phyloP scores from a whole-genome alignment of 2,888 invertebrate species.

The Scaeva pyrastri region DNA sequence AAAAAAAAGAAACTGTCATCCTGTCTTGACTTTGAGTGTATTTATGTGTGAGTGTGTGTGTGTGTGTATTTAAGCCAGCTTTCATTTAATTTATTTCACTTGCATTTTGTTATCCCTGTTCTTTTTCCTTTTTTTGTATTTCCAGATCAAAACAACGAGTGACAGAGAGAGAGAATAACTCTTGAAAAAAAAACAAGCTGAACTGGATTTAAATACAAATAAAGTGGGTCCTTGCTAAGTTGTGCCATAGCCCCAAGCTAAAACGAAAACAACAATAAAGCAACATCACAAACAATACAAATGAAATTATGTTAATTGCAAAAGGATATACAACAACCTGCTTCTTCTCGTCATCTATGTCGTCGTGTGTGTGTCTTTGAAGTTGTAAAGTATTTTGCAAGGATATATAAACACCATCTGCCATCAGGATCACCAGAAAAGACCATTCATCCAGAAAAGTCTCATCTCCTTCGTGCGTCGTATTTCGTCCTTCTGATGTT shows the following conservation, averaged over 20 bases:
- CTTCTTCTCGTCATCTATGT: no score
- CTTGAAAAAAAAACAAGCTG: constrained; percentile 26
- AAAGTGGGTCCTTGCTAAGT: constrained; percentile 45
- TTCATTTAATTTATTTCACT: constrained; percentile 58
- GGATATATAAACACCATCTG: constrained; percentile 14
- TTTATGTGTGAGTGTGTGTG: not conserved
- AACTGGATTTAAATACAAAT: constrained; percentile 41
- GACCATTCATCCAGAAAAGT: constrained; percentile 28
- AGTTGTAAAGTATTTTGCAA: constrained; percentile 35
- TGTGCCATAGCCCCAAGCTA: constrained; percentile 21
- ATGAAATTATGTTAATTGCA: constrained; percentile 69
- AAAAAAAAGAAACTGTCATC: constrained; percentile 38
- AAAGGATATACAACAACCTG: constrained; percentile 27
- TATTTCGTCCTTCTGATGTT: not conserved
- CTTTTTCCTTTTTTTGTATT: constrained; percentile 18
- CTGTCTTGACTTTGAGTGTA: constrained; percentile 4
- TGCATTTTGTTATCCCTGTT: not conserved
- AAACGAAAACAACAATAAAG: constrained; percentile 25
- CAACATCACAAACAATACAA: constrained; percentile 32
- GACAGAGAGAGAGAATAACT: constrained; percentile 33
- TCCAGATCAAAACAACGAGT: constrained; percentile 6
- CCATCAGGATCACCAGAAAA: constrained; percentile 19
- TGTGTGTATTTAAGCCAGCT: constrained; percentile 20
- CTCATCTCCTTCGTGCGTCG: not conserved
- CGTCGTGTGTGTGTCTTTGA: constrained; percentile 23